phyloP scores from a whole-genome alignment of 2,113 vertebrate species.

The Notiomystis cincta region DNA sequence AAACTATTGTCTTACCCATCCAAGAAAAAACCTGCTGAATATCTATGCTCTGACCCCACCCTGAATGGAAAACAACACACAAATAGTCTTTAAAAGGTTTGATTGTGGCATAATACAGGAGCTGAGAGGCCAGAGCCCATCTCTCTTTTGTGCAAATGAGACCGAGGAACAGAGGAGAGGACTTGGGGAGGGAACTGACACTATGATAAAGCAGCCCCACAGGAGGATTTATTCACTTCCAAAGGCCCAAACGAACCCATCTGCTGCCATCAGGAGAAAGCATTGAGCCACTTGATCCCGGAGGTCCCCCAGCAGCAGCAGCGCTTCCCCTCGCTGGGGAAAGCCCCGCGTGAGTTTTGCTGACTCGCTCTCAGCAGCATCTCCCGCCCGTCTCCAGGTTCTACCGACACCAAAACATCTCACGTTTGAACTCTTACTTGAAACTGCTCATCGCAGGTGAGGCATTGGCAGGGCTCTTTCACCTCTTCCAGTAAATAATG shows the following conservation, averaged over 20 bases:
- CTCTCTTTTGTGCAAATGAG: constrained; percentile 17
- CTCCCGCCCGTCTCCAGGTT: neutral
- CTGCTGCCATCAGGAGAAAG: constrained; percentile 3
- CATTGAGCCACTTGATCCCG: neutral
- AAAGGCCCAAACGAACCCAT: neutral
- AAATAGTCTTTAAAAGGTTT: neutral
- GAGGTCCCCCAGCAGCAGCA: neutral
- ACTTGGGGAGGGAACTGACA: neutral
- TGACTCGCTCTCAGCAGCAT: neutral
- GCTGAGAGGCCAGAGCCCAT: neutral
- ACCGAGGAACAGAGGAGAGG: neutral
- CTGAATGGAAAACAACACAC: neutral
- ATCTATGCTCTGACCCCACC: neutral
- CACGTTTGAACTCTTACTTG: neutral
- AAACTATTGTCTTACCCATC: neutral
- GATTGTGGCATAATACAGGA: neutral
- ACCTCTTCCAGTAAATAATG: neutral
- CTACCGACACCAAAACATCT: neutral
- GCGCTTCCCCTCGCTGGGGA: neutral
- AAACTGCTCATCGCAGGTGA: neutral
- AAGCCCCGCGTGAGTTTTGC: neutral
- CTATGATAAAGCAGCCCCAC: neutral
- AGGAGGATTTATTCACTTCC: constrained; percentile 2
- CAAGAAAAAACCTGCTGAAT: neutral
- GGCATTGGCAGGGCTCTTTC: neutral